phyloP scores from a whole-genome alignment of 2,113 vertebrate genomes.

The Leptobrachium ailaonicum region DNA sequence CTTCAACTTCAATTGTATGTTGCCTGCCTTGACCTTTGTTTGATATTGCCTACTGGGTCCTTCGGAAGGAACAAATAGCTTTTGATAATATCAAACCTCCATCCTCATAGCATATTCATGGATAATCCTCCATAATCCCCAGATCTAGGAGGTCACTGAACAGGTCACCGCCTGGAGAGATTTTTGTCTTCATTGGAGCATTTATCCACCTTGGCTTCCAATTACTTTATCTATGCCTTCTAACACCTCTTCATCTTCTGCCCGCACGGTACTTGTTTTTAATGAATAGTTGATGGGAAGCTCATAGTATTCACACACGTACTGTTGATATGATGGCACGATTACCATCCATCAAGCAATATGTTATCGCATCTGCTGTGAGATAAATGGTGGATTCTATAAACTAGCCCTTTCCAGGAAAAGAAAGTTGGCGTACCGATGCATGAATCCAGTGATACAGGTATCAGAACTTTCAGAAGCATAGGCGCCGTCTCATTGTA shows the following conservation, averaged over 20 bases:
- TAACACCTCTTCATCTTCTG: background rate
- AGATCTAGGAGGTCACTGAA: background rate
- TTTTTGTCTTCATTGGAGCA: background rate
- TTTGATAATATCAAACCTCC: background rate
- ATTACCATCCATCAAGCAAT: too few relatives aligned
- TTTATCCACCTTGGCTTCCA: background rate
- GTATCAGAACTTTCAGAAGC: too few relatives aligned
- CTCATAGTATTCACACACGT: too few relatives aligned
- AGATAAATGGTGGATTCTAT: too few relatives aligned
- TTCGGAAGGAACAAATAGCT: background rate
- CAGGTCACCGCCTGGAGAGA: background rate
- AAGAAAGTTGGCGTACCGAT: too few relatives aligned
- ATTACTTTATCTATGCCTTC: background rate
- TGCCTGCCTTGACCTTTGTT: too few relatives aligned
- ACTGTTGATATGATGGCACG: too few relatives aligned
- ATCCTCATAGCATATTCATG: background rate
- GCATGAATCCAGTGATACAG: too few relatives aligned
- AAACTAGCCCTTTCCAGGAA: too few relatives aligned
- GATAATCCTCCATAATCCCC: background rate
- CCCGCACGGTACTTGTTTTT: background rate
- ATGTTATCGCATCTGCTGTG: too few relatives aligned
- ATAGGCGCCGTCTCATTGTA: too few relatives aligned
- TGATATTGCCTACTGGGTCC: background rate
- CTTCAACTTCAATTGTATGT: too few relatives aligned
- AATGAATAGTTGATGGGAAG: background rate